These are phyloP conservation scores for Orthonychiurus folsomi DNA, from an alignment of 2,888 invertebrate species.

Conservation along the genomic window DNA sequence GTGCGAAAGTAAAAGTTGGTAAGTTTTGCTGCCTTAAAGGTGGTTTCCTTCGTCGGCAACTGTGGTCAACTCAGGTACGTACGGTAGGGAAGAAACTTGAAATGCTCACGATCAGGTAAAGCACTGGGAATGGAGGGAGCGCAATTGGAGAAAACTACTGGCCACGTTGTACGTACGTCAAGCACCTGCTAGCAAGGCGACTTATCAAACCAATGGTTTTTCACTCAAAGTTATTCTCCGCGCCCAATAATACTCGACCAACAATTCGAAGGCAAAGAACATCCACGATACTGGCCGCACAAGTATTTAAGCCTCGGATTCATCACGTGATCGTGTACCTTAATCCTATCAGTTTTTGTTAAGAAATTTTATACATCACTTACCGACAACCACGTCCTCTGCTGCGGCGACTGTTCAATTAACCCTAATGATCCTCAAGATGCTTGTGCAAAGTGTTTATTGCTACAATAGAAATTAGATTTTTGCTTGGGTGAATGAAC, in stretches of 20 bases:
- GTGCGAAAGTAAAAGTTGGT: conserved; percentile 1
- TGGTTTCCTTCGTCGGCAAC: not conserved
- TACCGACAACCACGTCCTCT: not conserved
- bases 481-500: no score
- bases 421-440: not conserved
- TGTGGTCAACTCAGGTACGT: not conserved
- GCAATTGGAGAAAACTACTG: not conserved
- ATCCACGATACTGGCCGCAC: not conserved
- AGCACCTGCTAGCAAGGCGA: no score
- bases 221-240: not conserved
- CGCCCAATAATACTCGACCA: not conserved
- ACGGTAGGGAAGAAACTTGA: not conserved
- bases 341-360: not conserved
- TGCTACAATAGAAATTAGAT: no score
- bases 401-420: not conserved
- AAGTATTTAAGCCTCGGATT: not conserved
- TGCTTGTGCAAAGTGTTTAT: no score
- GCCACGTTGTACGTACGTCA: no score
- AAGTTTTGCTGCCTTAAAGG: no score
- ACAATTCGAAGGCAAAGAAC: not conserved
- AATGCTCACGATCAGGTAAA: no score
- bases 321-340: not conserved
- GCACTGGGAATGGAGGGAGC: not conserved
- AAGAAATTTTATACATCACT: not conserved
- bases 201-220: no score